Evolutionary conservation across 2,113 vertebrate species (phyloP), one percentile per base, ranked within the genome.

Genomic region (Engraulis encrasicolus): DNA sequence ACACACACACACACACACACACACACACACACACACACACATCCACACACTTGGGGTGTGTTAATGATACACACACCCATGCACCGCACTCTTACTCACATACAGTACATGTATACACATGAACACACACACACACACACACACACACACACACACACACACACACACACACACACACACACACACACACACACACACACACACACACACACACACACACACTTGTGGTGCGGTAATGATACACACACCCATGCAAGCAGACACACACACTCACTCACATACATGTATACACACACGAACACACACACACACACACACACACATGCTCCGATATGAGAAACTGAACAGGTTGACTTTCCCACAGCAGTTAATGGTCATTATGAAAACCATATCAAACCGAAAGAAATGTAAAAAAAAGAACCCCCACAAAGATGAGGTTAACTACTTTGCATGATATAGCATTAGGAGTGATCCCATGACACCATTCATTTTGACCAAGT

Each of bases 401-500:
- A 66, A 66, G 58, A 66, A 66, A n/a, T 66, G 3, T 54, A 19
- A 7, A 54, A n/a, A n/a, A n/a, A 58, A 58, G 23, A 58, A 20
- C 20, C 4, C 54, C 20, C 20, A 20, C 54, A 66, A 15, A 66
- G 31, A 11, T 27, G 31, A 66, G 27, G 4, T 11, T 66, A 1
- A 66, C n/a, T n/a, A 66, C 58, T 66, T n/a, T n/a, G n/a, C n/a
- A 31, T 66, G 58, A 66, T 66, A 14, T 66, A 27, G n/a, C 58
- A 66, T 66, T 66, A 3, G 14, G 58, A 66, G n/a, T 0, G 2
- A 7, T 66, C 27, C 58, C 58, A 23, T 11, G 58, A 14, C 58
- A 66, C 1, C 23, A 66, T 27, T 27, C 23, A 9, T 23, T 23
- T 5, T 66, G 7, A 66, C 23, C 58, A 66, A 12, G n/a, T n/a